These are phyloP conservation scores for Salvator merianae DNA, from an alignment of 2,113 vertebrate genomes.

Conservation along the genomic window DNA sequence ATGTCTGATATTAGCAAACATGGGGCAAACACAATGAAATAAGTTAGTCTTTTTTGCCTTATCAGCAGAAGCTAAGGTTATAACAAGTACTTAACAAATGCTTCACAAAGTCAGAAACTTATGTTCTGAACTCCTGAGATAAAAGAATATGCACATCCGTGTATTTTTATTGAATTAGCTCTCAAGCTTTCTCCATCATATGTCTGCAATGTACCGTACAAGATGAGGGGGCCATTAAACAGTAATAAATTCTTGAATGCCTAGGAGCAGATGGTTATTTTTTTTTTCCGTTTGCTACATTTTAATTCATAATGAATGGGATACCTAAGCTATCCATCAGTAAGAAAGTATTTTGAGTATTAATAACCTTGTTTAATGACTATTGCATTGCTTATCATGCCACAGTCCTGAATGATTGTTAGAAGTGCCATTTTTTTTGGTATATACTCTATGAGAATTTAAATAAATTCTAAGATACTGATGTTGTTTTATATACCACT, in stretches of 20 bases:
- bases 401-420: slow-evolving; percentile 59
- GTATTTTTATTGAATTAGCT: slow-evolving; percentile 22
- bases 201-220: neutral
- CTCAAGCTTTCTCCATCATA: slow-evolving; percentile 18
- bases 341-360: slow-evolving; percentile 30
- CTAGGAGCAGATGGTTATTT: slow-evolving; percentile 53
- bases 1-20: neutral
- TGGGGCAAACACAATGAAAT: neutral
- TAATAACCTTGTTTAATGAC: slow-evolving; percentile 56
- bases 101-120: neutral
- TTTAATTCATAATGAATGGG: slow-evolving; percentile 54
- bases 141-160: slow-evolving; percentile 3
- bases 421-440: slow-evolving; percentile 57
- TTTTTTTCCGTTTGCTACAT: neutral
- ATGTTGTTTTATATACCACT: slow-evolving; percentile 33
- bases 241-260: slow-evolving; percentile 38
- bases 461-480: slow-evolving; percentile 41
- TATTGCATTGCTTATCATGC: slow-evolving; percentile 46
- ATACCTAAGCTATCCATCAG: slow-evolving; percentile 52
- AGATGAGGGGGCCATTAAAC: slow-evolving; percentile 37
- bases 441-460: slow-evolving; percentile 59
- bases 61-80: neutral
- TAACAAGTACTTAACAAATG: neutral
- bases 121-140: slow-evolving; percentile 19
- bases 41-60: neutral